Evolutionary conservation across 2,113 vertebrate species (phyloP), one percentile per base, ranked within the genome.

Genomic region (Microtus pennsylvanicus): DNA sequence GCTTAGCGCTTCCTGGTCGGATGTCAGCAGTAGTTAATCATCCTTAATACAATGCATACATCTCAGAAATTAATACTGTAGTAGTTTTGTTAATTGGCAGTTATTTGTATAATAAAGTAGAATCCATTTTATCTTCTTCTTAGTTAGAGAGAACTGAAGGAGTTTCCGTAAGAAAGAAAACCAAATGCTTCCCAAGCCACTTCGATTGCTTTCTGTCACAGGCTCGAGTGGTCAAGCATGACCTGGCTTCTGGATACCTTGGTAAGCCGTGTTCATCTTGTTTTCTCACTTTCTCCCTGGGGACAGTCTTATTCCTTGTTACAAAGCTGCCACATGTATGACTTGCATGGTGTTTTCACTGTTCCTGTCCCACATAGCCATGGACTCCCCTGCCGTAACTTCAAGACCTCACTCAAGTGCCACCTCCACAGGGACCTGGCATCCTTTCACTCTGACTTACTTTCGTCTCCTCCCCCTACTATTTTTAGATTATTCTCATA

Each of bases 51-150:
- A 33, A 58, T 52, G 6, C 35, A 3, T 76, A 30, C 10, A n/a
- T 28, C 8, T 38, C 17, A n/a, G 58, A 72, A 96, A 85, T 63
- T 67, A 83, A 45, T 6, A 65, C 0, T 35, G 47, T 4, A 42
- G 5, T 55, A 7, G 11, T 47, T 96, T 91, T 78, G 30, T 35
- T 61, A 58, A 45, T 45, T 75, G 90, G 69, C 35, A 21, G 78
- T 85, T 65, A 80, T 67, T 89, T 95, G 30, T 55, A 88, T 42
- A 38, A 87, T 45, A 88, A 96, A 92, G 13, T 16, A 88, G 74
- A 85, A 3, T 75, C 45, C 4, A 17, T 93, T 89, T 75, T 61
- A 11, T 38, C 38, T 70, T 86, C 95, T 81, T 52, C 22, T 28
- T 87, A 70, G 24, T 24, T 87, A 70, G 21, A 55, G 11, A 35